Percentiles rank a stretch among this genome's conserved stretches.
These are phyloP conservation scores for Sebastes minor DNA, from an alignment of 2,797 vertebrate species.

Conservation along the genomic window DNA sequence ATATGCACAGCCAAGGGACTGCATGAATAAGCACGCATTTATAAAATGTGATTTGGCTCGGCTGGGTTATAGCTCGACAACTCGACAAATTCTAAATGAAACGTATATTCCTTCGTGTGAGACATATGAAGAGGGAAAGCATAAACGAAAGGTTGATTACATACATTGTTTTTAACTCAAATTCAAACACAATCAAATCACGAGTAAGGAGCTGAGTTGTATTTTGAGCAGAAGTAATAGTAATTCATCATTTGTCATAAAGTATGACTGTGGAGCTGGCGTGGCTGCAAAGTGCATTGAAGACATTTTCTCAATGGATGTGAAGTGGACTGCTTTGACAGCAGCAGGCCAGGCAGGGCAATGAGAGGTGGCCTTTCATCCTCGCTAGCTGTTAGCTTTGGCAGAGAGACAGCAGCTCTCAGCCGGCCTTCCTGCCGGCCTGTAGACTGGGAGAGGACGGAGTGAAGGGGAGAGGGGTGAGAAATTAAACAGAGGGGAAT, in stretches of 20 bases:
- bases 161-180: background rate
- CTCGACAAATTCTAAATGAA: background rate
- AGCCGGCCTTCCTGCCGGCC: constrained; percentile 53
- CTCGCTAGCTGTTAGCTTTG: constrained; percentile 72
- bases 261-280: constrained; percentile 9
- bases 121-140: background rate
- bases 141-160: background rate
- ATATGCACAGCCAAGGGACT: background rate
- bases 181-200: constrained; percentile 2
- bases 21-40: background rate
- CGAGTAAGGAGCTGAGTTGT: background rate
- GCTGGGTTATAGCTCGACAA: background rate
- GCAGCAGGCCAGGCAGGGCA: constrained; percentile 47
- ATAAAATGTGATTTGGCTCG: background rate
- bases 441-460: constrained; percentile 32
- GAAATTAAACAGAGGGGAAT: constrained; percentile 16
- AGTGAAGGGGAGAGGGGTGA: constrained; percentile 4
- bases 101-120: background rate
- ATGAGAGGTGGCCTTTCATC: constrained; percentile 74
- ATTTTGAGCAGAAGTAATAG: background rate
- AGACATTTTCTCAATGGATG: constrained; percentile 57
- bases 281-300: constrained; percentile 14
- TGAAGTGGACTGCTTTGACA: constrained; percentile 55
- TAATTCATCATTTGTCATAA: constrained; percentile 5
- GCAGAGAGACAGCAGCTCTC: constrained; percentile 51